Evolutionary conservation across 2,797 vertebrate species (phyloP).

Genomic region (Carcharodon carcharias): DNA sequence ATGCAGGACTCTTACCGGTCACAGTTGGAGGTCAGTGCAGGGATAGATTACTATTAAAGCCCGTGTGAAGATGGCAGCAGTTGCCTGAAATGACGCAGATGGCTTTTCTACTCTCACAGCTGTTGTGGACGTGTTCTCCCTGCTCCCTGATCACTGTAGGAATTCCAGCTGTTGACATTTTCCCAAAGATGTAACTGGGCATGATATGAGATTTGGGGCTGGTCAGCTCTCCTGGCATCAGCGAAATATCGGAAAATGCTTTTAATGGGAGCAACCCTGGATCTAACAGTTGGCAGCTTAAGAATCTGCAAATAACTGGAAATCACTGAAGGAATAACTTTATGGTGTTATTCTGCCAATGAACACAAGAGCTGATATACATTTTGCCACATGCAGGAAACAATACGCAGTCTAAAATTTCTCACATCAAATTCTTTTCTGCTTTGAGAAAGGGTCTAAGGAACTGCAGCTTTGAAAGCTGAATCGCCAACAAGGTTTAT

Average conservation of each 20-base stretch:
- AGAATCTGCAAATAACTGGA: not conserved
- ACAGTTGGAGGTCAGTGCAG: not conserved
- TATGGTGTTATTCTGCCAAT: not conserved
- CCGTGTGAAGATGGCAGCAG: not conserved
- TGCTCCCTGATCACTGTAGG: not conserved
- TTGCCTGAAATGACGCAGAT: not conserved
- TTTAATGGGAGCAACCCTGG: not conserved
- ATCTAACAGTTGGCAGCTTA: not conserved
- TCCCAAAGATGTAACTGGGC: not conserved
- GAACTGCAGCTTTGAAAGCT: not conserved
- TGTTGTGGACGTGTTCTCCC: not conserved
- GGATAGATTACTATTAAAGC: not conserved
- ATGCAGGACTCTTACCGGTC: not conserved
- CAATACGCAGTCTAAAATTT: not conserved
- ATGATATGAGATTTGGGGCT: not conserved
- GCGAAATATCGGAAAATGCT: not conserved
- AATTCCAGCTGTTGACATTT: not conserved
- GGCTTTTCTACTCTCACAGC: not conserved
- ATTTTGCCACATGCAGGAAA: not conserved
- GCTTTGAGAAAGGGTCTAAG: not conserved
- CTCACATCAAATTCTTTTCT: not conserved
- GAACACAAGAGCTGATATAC: not conserved
- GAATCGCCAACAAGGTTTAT: not conserved
- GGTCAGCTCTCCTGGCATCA: not conserved
- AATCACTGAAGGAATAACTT: not conserved